phyloP scores from a whole-genome alignment of 1,140 invertebrate species.

The Notospermus geniculatus region DNA sequence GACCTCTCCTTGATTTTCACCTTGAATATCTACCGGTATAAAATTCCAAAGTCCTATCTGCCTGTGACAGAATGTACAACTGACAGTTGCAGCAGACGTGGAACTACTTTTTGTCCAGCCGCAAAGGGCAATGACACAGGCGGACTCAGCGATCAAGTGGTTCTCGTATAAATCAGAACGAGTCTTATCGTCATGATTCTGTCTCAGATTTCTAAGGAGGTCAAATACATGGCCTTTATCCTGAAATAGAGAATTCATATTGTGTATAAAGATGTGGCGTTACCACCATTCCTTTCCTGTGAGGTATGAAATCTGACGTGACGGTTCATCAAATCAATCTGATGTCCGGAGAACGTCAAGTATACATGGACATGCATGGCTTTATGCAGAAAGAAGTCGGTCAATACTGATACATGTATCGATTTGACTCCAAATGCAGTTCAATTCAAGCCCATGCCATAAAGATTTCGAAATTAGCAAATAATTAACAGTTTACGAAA shows the following conservation, averaged over 20 bases:
- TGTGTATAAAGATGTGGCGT: background rate
- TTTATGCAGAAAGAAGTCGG: too few relatives aligned
- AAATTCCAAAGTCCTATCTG: constrained; percentile 7
- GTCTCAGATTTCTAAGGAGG: background rate
- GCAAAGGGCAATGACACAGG: background rate
- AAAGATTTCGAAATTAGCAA: background rate
- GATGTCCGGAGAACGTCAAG: too few relatives aligned
- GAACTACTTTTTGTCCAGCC: background rate
- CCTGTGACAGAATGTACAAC: constrained; percentile 1
- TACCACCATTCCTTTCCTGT: too few relatives aligned
- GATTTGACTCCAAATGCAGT: too few relatives aligned
- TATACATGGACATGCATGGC: too few relatives aligned
- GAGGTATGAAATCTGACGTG: too few relatives aligned
- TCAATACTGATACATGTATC: too few relatives aligned
- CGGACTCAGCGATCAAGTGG: background rate
- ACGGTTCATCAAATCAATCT: too few relatives aligned
- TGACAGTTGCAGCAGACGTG: background rate
- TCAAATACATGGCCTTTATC: background rate
- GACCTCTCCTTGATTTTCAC: background rate
- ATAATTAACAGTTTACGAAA: background rate
- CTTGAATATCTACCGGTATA: background rate
- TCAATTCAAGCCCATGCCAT: too few relatives aligned
- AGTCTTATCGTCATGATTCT: background rate
- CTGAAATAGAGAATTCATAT: background rate
- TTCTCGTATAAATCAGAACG: background rate